Percentiles rank a stretch among this genome's conserved stretches.
Conservation (phyloP, 2,888 invertebrate genomes). For the Harpalus rubripes region DNA sequence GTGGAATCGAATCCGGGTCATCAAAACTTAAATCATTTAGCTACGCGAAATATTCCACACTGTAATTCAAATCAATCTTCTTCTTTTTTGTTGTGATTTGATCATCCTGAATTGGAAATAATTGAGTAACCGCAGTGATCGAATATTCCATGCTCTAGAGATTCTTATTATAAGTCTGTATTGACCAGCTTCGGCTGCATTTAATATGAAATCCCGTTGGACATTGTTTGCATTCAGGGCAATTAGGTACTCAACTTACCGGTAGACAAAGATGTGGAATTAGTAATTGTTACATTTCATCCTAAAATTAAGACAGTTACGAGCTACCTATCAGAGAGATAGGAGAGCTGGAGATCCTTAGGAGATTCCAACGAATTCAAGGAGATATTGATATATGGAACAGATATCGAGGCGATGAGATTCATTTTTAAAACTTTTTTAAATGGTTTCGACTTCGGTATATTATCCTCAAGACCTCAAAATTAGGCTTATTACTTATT, state of each 20-base stretch:
- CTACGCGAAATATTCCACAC: too few relatives aligned
- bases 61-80: neutral
- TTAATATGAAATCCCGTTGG: conserved; percentile 30
- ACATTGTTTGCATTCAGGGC: conserved; percentile 40
- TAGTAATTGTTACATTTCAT: conserved; percentile 34
- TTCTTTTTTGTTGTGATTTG: neutral
- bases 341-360: neutral
- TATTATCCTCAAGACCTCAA: too few relatives aligned
- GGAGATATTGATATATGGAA: neutral
- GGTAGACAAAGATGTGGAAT: conserved; percentile 30
- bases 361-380: neutral
- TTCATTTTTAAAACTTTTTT: too few relatives aligned
- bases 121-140: conserved; percentile 29
- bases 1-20: too few relatives aligned
- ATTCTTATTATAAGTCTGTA: conserved; percentile 30
- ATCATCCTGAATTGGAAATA: conserved; percentile 15
- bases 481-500: too few relatives aligned
- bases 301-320: conserved; percentile 13
- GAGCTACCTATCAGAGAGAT: neutral
- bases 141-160: conserved; percentile 23
- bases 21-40: too few relatives aligned
- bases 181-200: conserved; percentile 14
- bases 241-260: conserved; percentile 42
- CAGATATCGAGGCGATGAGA: too few relatives aligned
- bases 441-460: too few relatives aligned